Conservation (phyloP, 1,140 invertebrate species). For the Lysiphlebus fabarum region DNA sequence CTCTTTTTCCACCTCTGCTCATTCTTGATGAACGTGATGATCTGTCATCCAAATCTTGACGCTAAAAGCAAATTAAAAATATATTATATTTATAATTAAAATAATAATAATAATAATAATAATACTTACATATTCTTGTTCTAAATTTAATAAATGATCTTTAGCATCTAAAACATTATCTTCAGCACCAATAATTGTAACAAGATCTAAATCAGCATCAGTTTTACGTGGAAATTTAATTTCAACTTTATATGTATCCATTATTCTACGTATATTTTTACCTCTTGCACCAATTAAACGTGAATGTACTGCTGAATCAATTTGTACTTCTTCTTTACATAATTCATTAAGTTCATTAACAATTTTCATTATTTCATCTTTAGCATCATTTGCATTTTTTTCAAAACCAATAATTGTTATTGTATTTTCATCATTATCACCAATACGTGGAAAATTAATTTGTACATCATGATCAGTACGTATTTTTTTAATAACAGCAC, state of each 20-base stretch:
- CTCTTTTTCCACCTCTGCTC: constrained; percentile 51
- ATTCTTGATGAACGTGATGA: constrained; percentile 50
- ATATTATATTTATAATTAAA: no score
- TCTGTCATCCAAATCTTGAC: constrained; percentile 75
- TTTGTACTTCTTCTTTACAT: constrained; percentile 74
- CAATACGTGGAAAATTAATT: constrained; percentile 85
- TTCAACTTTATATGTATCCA: constrained; percentile 84
- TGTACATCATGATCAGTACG: constrained; percentile 83
- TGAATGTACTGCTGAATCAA: constrained; percentile 83
- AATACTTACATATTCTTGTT: constrained; percentile 82
- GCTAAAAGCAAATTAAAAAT: no score
- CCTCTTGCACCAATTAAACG: constrained; percentile 86
- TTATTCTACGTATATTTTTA: constrained; percentile 83
- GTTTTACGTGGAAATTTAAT: constrained; percentile 80
- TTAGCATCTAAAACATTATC: constrained; percentile 85
- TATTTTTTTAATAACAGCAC: constrained; percentile 81
- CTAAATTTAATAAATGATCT: constrained; percentile 84
- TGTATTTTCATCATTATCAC: constrained; percentile 72
- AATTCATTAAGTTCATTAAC: constrained; percentile 80
- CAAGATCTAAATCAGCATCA: constrained; percentile 76
- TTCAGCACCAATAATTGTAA: constrained; percentile 82
- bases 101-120: background rate
- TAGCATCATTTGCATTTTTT: constrained; percentile 76
- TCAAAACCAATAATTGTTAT: constrained; percentile 93
- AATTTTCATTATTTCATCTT: constrained; percentile 88